Base-by-base conservation (phyloP, 2,888 invertebrate genomes). In the Mesoligia furuncula region DNA sequence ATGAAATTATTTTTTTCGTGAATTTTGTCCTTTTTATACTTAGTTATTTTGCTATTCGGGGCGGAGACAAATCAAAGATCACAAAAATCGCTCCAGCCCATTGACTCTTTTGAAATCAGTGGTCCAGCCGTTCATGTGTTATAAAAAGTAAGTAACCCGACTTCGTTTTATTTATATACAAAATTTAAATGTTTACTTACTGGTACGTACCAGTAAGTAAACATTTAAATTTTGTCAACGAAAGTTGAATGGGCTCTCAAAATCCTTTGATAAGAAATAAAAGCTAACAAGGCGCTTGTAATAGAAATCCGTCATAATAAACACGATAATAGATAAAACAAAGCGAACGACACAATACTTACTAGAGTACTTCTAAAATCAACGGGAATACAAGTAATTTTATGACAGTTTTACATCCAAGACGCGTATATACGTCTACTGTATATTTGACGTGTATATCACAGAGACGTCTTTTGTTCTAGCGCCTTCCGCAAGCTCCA, bases 381-480 rank as follows among this genome's bases (percentile, higher is more conserved):
- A 48, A 84, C 31, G 36, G 42, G 57, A 57, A 75, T 65, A 20
- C 2, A 62, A n/a, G 42, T 75, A 65, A 85, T 85, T 85, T 76
- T 42, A 85, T 76, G 85, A 59, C 85, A 83, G 72, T 85, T 85
- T 85, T 85, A 61, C 61, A 39, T 48, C 73, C 45, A 85, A 85
- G 86, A 83, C 57, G 71, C n/a, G 57, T 72, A 66, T 59, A 76
- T 42, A 66, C 27, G 36, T 69, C 42, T 27, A 13, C 42, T 61
- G 74, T 80, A 74, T 68, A 78, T 77, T 68, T 77, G 75, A 80
- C 80, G 71, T 75, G 66, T 75, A 75, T 75, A 77, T 77, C 86
- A 24, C 70, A 3, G 62, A 75, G 77, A 81, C 31, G 69, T 79
- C 76, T 87, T 80, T 88, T 88, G 88, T 87, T 85, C 77, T 69